Evolutionary conservation across 2,797 vertebrate genomes (phyloP), one percentile per base, ranked within the genome.

Genomic region (Eospalax fontanierii): DNA sequence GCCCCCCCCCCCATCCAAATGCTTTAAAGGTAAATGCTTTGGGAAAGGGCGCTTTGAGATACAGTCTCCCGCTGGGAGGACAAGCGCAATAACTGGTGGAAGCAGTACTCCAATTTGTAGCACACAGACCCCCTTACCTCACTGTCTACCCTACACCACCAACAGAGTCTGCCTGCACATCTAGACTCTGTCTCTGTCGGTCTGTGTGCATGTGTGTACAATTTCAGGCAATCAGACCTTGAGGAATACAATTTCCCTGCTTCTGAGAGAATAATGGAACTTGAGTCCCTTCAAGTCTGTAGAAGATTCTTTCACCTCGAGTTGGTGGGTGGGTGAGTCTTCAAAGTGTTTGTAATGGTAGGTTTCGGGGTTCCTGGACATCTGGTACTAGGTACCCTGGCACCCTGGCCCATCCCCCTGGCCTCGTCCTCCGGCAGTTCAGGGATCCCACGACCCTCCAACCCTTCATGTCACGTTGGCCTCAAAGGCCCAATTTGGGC

Each of bases 21-120:
- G 74, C 46, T 57, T 94, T 89, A 63, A 92, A 68, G 21, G n/a
- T 26, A 63, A n/a, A 84, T 73, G 33, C 78, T 73, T 78, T 59
- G 46, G 63, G 75, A 84, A 87, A 71, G 50, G 75, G 22, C 59
- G 26, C 61, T 80, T 91, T 57, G 84, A 81, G 43, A 54, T 30
- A 50, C 18, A 85, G 4, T 26, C 30, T 89, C 22, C 0, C 0
- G 75, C 70, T 66, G 35, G 83, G 22, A 70, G 87, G 71, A 35
- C 54, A 18, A 18, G 0, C 7, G 38, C 28, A 66, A 66, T 10
- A 24, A 24, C 18, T 43, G 70, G 12, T 38, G 8, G 71, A 75
- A 30, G 12, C 38, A 61, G 22, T 28, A 6, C 22, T 54, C 65
- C 22, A 74, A 54, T 26, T 63, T 68, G 54, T 40, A 21, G 38